Percentiles rank a stretch among this genome's conserved stretches.
These are phyloP conservation scores for Cerceris ruficornis DNA, from an alignment of 2,888 invertebrate species.

Conservation along the genomic window DNA sequence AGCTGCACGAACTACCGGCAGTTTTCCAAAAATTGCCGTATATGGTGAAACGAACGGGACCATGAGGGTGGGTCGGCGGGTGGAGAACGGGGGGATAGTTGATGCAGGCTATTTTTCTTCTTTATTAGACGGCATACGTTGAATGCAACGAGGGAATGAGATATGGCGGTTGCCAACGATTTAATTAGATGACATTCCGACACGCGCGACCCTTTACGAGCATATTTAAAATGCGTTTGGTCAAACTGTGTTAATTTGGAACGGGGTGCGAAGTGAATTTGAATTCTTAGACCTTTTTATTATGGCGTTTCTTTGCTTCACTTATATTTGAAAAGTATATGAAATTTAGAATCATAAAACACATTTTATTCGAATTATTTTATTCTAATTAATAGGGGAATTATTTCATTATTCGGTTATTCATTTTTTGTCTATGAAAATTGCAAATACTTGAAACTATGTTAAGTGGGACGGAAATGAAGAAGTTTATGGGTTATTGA, in stretches of 20 bases:
- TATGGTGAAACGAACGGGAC: not conserved
- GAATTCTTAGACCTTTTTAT: too few relatives aligned
- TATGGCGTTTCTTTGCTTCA: too few relatives aligned
- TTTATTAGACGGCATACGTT: not conserved
- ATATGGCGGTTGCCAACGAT: not conserved
- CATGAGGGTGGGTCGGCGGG: not conserved
- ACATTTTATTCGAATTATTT: too few relatives aligned
- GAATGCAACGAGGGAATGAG: not conserved
- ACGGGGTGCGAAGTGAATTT: too few relatives aligned
- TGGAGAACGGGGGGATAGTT: not conserved
- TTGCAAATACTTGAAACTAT: too few relatives aligned
- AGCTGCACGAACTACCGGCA: constrained; percentile 55
- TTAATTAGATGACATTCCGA: not conserved
- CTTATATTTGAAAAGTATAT: too few relatives aligned
- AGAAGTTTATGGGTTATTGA: too few relatives aligned
- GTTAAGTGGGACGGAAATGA: too few relatives aligned
- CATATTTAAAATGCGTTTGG: not conserved
- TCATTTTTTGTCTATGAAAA: too few relatives aligned
- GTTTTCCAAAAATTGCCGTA: constrained; percentile 61
- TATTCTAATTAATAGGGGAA: too few relatives aligned
- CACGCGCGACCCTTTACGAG: not conserved
- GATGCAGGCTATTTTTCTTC: constrained; percentile 27
- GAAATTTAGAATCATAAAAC: too few relatives aligned
- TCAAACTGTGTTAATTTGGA: not conserved
- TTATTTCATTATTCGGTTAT: too few relatives aligned